Base-by-base conservation (phyloP, 92 coral and sea anemone genomes). In the Zoanthus sociatus region DNA sequence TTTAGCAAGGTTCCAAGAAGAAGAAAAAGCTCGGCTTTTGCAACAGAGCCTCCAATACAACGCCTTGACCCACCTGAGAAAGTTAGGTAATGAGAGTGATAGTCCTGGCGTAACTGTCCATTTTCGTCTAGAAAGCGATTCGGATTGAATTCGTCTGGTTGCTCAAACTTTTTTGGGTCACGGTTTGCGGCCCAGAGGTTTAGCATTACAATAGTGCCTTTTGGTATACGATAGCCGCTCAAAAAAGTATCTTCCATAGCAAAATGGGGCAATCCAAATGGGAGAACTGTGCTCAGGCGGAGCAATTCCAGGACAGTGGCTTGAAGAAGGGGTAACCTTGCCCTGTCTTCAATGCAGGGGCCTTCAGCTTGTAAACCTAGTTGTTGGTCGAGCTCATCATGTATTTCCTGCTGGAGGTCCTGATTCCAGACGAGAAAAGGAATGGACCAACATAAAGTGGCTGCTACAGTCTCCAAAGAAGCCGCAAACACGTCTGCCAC, bases 111-210 rank as follows among this genome's bases (percentile, higher is more conserved):
- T 46, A 90, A 82, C 64, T 87, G 68, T 3, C 98, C 98, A 30
- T 76, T 71, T 42, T 86, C 87, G 51, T 92, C 96, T 26, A 96
- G 88, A 79, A 96, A 96, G 55, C 98, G 98, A 77, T 90, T 82
- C 16, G 98, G 98, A 82, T 96, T 86, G 77, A 96, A 96, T 76
- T 77, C 54, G 6, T 93, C 87, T 68, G 98, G 93, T 42, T 91
- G 89, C 18, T 92, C 88, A 90, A 96, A 96, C 58, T 90, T 69
- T 26, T 93, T 76, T 32, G 93, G 90, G 68, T 96, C 98, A 76
- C 95, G 98, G 82, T 93, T 94, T 58, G 95, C 92, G 3, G 96
- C 98, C 98, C 98, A 96, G 66, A 96, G 87, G 87, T 96, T 96
- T 7, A 88, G 92, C 90, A 96, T 54, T 64, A 96, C 95, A 18